These are phyloP conservation scores for Harpalus rubripes DNA, from an alignment of 2,888 invertebrate genomes.

Conservation along the genomic window DNA sequence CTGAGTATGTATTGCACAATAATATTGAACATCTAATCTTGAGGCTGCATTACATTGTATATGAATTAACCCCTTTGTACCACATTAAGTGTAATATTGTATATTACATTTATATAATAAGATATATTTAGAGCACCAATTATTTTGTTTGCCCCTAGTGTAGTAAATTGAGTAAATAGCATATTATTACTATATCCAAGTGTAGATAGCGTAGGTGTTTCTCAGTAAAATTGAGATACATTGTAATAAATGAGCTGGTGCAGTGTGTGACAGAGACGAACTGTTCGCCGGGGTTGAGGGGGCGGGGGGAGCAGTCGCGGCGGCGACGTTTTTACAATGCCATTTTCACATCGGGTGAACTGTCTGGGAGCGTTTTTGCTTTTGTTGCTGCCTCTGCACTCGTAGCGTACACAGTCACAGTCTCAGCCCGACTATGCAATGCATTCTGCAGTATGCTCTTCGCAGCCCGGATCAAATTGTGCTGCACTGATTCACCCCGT, in stretches of 20 bases:
- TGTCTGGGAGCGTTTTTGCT: slow-evolving; percentile 56
- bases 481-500: slow-evolving; percentile 15
- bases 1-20: no score
- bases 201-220: slow-evolving; percentile 23
- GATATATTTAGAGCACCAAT: neutral
- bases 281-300: slow-evolving; percentile 14
- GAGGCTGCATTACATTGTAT: no score
- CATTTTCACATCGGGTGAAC: slow-evolving; percentile 62
- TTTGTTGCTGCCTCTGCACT: slow-evolving; percentile 51
- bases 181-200: slow-evolving; percentile 26
- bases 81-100: neutral
- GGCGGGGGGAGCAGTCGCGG: slow-evolving; percentile 19
- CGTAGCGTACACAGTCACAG: slow-evolving; percentile 16
- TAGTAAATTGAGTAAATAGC: slow-evolving; percentile 33
- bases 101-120: neutral
- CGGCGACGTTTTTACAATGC: slow-evolving; percentile 61
- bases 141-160: neutral
- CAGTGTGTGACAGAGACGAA: slow-evolving; percentile 48
- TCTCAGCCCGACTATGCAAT: slow-evolving; percentile 25
- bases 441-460: neutral
- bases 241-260: slow-evolving; percentile 41
- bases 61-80: no score
- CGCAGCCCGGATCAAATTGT: slow-evolving; percentile 30
- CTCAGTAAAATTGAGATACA: slow-evolving; percentile 40
- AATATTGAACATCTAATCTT: no score